Base-by-base conservation (phyloP, 2,888 invertebrate genomes). In the Ichneumoninae sp. region DNA sequence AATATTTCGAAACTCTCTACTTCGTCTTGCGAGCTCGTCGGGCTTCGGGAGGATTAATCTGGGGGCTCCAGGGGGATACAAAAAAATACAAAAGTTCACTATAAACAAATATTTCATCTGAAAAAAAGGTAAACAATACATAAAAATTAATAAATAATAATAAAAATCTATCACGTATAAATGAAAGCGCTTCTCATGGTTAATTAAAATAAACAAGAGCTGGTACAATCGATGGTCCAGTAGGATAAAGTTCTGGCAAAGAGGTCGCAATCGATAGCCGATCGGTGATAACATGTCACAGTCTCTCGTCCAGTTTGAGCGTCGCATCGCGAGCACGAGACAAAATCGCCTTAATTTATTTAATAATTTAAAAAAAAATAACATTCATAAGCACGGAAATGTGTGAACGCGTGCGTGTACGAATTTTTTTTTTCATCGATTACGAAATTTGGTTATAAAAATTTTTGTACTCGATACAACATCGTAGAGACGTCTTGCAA, bases 381-480 rank as follows among this genome's bases (percentile, higher is more conserved):
- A 84, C 81, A 81, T 78, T 81, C 74, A 73, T 74, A 77, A 84
- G 81, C 77, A 81, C 74, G 74, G 66, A 70, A 47, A 74, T 30
- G 78, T 78, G 74, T 65, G 63, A 33, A 69, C 47, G 81, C 63
- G 77, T 81, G 83, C 73, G 66, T 52, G 16, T 70, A 70, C 60
- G 10, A 63, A 63, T 2, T 70, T 22, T 60, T 33, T 57, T 40
- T 57, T 40, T 5, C 66, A 68, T 74, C 19, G 8, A 44, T 26
- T 74, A 44, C 10, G 4, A 47, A 16, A 57, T 73, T 73, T 40
- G n/a, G 26, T 50, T 47, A 5, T 63, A 7, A 22, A 30, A 7
- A 22, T 22, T 63, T 63, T 26, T 30, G 63, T 47, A 63, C 26
- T 30, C 47, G 47, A 47, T 63, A 47, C 47, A 10, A 30, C 7